Evolutionary conservation across 2,113 vertebrate genomes (phyloP), one percentile per base, ranked within the genome.

Genomic region (Nannobrachium achirus): DNA sequence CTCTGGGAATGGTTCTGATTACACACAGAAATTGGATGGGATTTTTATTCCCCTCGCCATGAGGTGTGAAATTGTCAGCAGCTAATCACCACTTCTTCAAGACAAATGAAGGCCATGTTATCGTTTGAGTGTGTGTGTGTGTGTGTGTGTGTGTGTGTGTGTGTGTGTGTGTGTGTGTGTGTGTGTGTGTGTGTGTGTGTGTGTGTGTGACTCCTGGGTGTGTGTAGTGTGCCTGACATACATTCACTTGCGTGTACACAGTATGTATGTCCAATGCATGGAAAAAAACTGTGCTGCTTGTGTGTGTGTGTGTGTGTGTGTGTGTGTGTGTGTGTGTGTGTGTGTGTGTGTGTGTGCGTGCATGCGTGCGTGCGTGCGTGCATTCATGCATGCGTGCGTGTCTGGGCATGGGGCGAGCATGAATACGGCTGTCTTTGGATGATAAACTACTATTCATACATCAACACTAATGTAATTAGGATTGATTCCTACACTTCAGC

Each of bases 21-120:
- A 91, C 80, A 84, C 64, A n/a, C 62, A 86, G 84, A 83, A 81
- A 88, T 86, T 83, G 79, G 66, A 25, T 85, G 89, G 65, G 84
- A 90, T 90, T 83, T n/a, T 88, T 78, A 84, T 75, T 71, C 82
- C 63, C 50, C 33, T 85, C 25, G 6, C 25, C 75, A 75, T 74
- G 76, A 77, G 82, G 69, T 57, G 56, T 75, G 39, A 63, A 84
- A 73, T 63, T 66, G 63, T 72, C 48, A 33, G 4, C 41, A 48
- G 71, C 70, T 69, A 76, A 81, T 82, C 76, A 78, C 67, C 57
- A 8, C 73, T 71, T 74, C 57, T 71, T 83, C 52, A 49, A 51
- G 68, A 81, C 51, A 67, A 69, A 81, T 71, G 60, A 66, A 84
- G 76, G 79, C n/a, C 20, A 57, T 5, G 58, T 59, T n/a, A 71